Evolutionary conservation across 2,113 vertebrate genomes (phyloP).

Genomic region (Abramis brama): DNA sequence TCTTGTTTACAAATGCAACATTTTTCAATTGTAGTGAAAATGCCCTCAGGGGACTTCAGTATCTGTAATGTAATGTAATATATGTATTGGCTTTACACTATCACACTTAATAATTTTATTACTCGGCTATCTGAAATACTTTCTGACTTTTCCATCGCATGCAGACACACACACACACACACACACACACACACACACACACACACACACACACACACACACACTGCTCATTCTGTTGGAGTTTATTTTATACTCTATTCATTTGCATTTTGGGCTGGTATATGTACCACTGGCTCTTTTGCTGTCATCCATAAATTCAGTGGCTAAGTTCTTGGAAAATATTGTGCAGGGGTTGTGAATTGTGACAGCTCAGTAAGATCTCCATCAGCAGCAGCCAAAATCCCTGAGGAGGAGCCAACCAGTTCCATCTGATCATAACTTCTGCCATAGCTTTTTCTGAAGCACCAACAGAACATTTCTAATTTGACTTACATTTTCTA

Average conservation of each 20-base stretch:
- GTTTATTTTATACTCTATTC: neutral
- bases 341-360: neutral
- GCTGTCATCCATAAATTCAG: neutral
- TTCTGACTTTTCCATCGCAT: no score
- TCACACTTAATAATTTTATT: no score
- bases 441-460: neutral
- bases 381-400: neutral
- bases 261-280: neutral
- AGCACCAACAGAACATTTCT: neutral
- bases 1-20: neutral
- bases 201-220: no score
- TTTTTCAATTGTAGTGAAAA: no score
- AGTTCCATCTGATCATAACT: constrained; percentile 9
- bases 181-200: no score
- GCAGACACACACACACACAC: no score
- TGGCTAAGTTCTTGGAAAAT: neutral
- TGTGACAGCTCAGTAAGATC: neutral
- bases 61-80: neutral
- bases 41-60: neutral
- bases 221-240: neutral
- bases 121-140: no score
- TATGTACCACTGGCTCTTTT: neutral
- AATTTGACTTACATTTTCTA: constrained; percentile 2
- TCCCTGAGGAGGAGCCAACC: neutral
- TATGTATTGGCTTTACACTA: no score